Percentiles rank a stretch among this genome's conserved stretches.
These are phyloP conservation scores for Zoroaster sp. DNA, from an alignment of 53 echinoderm and acorn worm species.

Conservation along the genomic window DNA sequence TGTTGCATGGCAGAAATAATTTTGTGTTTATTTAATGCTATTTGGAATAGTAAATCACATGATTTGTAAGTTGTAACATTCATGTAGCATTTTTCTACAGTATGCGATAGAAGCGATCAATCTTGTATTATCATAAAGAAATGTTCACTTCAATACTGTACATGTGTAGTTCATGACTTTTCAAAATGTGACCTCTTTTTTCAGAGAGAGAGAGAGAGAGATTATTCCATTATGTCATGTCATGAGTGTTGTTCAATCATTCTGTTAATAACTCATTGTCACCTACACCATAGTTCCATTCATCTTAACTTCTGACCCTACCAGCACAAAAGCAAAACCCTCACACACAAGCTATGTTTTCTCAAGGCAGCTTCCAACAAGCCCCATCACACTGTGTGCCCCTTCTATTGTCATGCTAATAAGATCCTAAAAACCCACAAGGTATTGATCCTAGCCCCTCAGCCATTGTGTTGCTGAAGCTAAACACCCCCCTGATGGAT, in stretches of 20 bases:
- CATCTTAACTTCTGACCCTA: not conserved
- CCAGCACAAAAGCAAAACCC: not conserved
- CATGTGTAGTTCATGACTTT: not conserved
- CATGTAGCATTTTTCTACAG: not conserved
- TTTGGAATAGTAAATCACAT: too few species aligned
- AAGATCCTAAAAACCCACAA: constrained; percentile 17
- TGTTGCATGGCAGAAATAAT: too few species aligned
- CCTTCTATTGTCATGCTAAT: constrained; percentile 42
- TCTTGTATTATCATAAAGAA: not conserved
- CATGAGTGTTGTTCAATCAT: not conserved
- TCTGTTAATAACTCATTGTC: not conserved
- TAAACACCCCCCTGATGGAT: not conserved
- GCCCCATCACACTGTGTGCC: not conserved
- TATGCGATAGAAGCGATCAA: too few species aligned
- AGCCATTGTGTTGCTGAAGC: not conserved
- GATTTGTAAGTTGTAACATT: too few species aligned
- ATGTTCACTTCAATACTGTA: too few species aligned
- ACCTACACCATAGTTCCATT: not conserved
- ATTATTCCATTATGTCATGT: not conserved
- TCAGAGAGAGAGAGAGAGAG: too few species aligned
- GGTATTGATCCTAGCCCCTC: constrained; percentile 37
- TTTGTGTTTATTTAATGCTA: too few species aligned
- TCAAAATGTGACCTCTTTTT: not conserved
- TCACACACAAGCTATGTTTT: not conserved
- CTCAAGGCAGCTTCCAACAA: not conserved